Evolutionary conservation across 2,888 invertebrate species (phyloP).

Genomic region (Eulithis testata): DNA sequence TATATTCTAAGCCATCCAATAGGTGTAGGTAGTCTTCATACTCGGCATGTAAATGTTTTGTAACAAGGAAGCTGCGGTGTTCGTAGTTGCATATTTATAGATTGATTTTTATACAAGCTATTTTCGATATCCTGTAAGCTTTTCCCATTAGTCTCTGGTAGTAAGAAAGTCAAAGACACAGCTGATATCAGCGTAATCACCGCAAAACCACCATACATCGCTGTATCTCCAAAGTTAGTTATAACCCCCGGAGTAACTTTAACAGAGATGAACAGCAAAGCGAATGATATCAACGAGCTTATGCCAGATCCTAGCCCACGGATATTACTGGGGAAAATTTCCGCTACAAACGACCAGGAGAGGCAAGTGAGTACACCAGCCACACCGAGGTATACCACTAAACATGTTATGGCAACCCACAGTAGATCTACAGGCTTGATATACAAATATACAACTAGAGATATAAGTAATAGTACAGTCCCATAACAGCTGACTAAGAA

Average conservation of each 20-base stretch:
- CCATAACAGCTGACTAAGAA: constrained; percentile 48
- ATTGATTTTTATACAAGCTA: constrained; percentile 46
- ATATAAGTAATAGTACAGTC: constrained; percentile 44
- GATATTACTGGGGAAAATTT: constrained; percentile 59
- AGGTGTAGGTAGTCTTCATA: too few relatives aligned
- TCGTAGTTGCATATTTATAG: neutral
- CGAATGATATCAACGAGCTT: constrained; percentile 52
- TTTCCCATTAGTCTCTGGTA: constrained; percentile 80
- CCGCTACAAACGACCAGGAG: constrained; percentile 61
- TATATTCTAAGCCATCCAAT: too few relatives aligned
- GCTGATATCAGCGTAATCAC: constrained; percentile 46
- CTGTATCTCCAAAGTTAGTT: constrained; percentile 46
- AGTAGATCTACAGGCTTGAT: constrained; percentile 44
- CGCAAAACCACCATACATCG: constrained; percentile 54
- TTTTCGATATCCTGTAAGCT: constrained; percentile 88
- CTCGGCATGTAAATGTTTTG: too few relatives aligned
- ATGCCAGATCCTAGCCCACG: constrained; percentile 63
- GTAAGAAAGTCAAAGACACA: constrained; percentile 49
- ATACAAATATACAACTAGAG: constrained; percentile 49
- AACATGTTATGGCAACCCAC: constrained; percentile 51
- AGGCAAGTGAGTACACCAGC: constrained; percentile 51
- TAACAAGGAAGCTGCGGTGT: too few relatives aligned
- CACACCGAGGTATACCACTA: constrained; percentile 51
- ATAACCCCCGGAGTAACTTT: constrained; percentile 58
- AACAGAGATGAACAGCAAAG: constrained; percentile 56